Base-by-base conservation (phyloP, 2,797 vertebrate genomes). In the Cottoperca gobio region DNA sequence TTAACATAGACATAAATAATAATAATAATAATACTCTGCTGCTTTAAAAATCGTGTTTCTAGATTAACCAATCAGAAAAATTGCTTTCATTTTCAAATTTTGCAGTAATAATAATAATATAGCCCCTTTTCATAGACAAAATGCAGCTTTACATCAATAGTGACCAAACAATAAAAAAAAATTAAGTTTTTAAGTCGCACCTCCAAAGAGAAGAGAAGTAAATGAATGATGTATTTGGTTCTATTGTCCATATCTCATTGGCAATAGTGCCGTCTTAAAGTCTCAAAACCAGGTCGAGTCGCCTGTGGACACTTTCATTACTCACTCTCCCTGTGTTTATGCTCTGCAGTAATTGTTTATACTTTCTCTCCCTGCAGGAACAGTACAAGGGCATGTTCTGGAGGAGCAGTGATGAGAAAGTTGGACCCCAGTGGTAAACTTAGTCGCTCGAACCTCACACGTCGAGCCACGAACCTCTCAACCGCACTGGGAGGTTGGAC, bases 401-500 rank as follows among this genome's bases (percentile, higher is more conserved):
- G 87, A 66, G 79, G 81, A 26, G 71, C 70, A 0, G 55, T 94
- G 87, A 91, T 91, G 81, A 92, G 92, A 67, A 93, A 88, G 67
- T 78, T 92, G 86, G 89, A 92, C 67, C 91, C 91, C 31, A 87
- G 65, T 12, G 91, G 85, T 42, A 93, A 93, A 90, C 85, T 94
- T 42, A 88, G 91, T 78, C 57, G 90, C 60, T 88, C 94, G 35
- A 93, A 93, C 60, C 84, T 95, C 81, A 81, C 77, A 0, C 90
- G 86, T 42, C 83, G 89, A 81, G 93, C 93, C 50, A 55, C 84
- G 0, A 75, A 73, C 21, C 46, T 95, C 40, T 92, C 93, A 5
- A 70, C 89, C 83, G 80, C 76, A 0, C 16, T 95, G 69, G 92
- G 90, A 65, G 88, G 86, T 66, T 95, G 91, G 94, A 93, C 92